Percentiles rank a stretch among this genome's conserved stretches.
phyloP scores from a whole-genome alignment of 2,113 vertebrate species.

The Ctenomys sociabilis region DNA sequence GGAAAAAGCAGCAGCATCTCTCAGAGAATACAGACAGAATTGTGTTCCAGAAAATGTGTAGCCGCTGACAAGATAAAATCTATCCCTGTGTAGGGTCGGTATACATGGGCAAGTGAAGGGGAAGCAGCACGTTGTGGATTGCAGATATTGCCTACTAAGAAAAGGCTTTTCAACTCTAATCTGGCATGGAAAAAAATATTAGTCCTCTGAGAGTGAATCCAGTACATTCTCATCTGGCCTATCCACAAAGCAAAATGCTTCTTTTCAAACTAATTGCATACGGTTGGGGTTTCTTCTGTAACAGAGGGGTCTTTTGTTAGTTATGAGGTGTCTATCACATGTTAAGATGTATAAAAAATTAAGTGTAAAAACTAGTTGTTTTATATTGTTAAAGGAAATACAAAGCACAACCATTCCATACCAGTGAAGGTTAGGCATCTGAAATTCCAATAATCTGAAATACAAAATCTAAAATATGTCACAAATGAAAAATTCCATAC shows the following conservation, averaged over 20 bases:
- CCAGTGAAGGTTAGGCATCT: background rate
- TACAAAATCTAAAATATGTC: background rate
- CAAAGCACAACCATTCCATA: background rate
- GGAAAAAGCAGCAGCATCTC: background rate
- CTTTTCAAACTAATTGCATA: background rate
- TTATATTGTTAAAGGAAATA: background rate
- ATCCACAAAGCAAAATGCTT: background rate
- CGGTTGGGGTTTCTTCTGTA: background rate
- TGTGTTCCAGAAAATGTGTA: background rate
- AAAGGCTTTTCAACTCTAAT: background rate
- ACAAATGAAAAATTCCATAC: background rate
- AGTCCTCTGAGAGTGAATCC: background rate
- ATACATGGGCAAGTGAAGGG: fast-evolving
- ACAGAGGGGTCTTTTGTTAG: background rate
- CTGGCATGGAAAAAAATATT: background rate
- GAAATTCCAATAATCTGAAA: background rate
- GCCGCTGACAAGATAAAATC: background rate
- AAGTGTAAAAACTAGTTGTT: background rate
- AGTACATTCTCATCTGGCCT: background rate
- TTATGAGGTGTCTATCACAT: background rate
- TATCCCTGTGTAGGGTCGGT: background rate
- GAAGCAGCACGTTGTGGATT: background rate
- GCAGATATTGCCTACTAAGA: background rate
- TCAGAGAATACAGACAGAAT: background rate
- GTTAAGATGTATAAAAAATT: constrained; percentile 27